Evolutionary conservation across 1,140 invertebrate genomes (phyloP).

Genomic region (Pseudobourletiella spinata): DNA sequence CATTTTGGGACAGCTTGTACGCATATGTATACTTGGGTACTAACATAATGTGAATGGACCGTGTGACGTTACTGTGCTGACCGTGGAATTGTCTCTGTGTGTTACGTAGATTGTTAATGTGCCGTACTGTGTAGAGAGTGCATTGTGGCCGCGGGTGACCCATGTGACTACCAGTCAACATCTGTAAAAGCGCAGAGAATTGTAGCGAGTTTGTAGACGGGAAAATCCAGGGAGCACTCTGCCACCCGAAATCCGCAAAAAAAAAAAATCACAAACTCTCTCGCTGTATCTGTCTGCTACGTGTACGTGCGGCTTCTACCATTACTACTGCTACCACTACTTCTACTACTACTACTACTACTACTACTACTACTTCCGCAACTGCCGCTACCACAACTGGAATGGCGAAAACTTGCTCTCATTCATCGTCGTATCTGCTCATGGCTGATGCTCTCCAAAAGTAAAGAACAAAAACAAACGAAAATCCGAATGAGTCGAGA

Average conservation of each 20-base stretch:
- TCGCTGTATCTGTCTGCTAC: too few relatives aligned
- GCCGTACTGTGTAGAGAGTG: slow-evolving; percentile 6
- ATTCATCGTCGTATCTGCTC: background rate
- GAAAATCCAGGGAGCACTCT: too few relatives aligned
- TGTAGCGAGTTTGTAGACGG: too few relatives aligned
- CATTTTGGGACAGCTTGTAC: too few relatives aligned
- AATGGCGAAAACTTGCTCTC: background rate
- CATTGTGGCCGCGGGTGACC: slow-evolving; percentile 1
- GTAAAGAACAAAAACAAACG: background rate
- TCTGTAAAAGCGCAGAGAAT: too few relatives aligned
- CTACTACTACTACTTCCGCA: background rate
- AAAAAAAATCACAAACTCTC: too few relatives aligned
- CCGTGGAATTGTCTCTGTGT: background rate
- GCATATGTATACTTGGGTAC: too few relatives aligned
- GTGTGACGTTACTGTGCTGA: too few relatives aligned
- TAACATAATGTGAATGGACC: slow-evolving; percentile 8
- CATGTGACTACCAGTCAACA: background rate
- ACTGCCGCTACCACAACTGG: background rate
- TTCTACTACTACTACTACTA: too few relatives aligned
- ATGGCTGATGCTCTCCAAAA: background rate
- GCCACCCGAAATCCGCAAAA: too few relatives aligned
- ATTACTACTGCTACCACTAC: too few relatives aligned
- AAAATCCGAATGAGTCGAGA: background rate
- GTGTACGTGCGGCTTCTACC: too few relatives aligned
- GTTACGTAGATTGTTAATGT: background rate